phyloP scores from a whole-genome alignment of 2,888 invertebrate genomes.

The Xestoiulus laeticollis region DNA sequence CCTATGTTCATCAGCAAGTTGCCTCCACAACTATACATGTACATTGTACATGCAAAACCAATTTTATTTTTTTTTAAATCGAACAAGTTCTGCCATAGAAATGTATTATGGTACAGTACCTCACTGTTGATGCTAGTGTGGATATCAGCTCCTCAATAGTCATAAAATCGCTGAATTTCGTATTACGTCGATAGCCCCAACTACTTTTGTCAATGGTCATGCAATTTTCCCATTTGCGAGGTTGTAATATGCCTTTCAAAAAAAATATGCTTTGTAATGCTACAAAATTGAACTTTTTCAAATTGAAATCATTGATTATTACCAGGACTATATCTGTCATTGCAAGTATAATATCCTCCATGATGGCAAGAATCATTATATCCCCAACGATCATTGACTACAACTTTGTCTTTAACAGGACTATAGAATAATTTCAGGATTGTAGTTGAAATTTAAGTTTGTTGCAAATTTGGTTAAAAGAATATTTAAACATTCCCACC shows the following conservation, averaged over 20 bases:
- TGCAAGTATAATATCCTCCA: constrained; percentile 87
- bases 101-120: constrained; percentile 65
- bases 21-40: constrained; percentile 68
- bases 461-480: background rate
- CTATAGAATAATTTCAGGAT: constrained; percentile 59
- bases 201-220: constrained; percentile 87
- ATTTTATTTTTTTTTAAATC: no score
- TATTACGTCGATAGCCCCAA: constrained; percentile 85
- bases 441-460: background rate
- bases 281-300: no score
- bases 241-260: constrained; percentile 70
- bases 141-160: constrained; percentile 74
- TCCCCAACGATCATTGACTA: constrained; percentile 96
- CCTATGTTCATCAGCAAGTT: constrained; percentile 86
- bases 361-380: constrained; percentile 78
- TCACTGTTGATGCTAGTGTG: constrained; percentile 78
- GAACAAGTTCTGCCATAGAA: no score
- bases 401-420: constrained; percentile 82
- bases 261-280: background rate
- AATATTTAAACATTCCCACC: constrained; percentile 62
- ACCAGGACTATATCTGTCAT: constrained; percentile 85
- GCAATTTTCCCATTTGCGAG: constrained; percentile 95
- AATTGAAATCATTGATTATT: constrained; percentile 51
- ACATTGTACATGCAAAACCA: background rate
- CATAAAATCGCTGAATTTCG: constrained; percentile 74